A percentile compares a stretch with the other conserved stretches of the same genome.
These are phyloP conservation scores for Desmodus rotundus DNA, from an alignment of 2,113 vertebrate species.

Conservation along the genomic window DNA sequence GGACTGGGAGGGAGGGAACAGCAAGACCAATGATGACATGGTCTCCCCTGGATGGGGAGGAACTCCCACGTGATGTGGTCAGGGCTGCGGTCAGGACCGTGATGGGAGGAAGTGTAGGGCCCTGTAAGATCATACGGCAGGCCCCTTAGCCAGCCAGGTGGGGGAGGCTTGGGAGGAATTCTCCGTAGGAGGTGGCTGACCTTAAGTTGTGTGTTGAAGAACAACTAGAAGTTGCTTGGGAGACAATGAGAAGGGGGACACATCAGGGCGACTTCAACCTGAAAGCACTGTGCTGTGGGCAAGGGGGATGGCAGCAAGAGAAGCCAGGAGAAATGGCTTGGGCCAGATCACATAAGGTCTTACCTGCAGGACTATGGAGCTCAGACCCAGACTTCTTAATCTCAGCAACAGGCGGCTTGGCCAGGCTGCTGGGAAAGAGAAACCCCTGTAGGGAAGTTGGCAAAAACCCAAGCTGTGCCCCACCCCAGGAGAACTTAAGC, in stretches of 20 bases:
- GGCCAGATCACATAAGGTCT: neutral
- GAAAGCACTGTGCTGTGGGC: neutral
- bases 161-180: neutral
- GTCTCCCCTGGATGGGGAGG: neutral
- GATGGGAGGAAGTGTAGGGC: neutral
- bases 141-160: neutral
- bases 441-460: neutral
- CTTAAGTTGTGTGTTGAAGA: neutral
- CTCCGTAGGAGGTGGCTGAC: neutral
- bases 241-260: neutral
- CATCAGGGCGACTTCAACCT: neutral
- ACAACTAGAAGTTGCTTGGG: neutral
- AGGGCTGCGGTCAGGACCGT: neutral
- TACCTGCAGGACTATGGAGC: neutral
- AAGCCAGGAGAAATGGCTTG: neutral
- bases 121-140: neutral
- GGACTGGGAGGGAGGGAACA: neutral
- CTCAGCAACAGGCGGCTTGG: neutral
- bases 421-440: neutral
- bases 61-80: neutral
- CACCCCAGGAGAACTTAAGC: slow-evolving; percentile 67
- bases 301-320: neutral
- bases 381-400: neutral
- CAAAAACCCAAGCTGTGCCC: neutral
- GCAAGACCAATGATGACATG: neutral